Percentiles rank a stretch among this genome's conserved stretches.
These are phyloP conservation scores for Oreochromis spilurus DNA, from an alignment of 2,113 vertebrate genomes.

Conservation along the genomic window DNA sequence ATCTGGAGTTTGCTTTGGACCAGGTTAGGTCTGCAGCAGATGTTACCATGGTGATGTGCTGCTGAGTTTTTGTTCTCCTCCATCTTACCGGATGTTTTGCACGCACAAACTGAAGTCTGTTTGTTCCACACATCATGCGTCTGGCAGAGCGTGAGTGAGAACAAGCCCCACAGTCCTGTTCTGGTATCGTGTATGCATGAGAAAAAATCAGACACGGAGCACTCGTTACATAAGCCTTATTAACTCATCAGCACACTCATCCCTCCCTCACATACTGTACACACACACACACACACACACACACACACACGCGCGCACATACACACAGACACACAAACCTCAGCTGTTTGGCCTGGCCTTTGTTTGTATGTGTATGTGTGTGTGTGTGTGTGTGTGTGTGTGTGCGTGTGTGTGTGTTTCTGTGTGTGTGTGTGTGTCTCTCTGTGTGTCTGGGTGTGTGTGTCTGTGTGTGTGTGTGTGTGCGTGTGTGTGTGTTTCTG, in stretches of 20 bases:
- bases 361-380: too few relatives aligned
- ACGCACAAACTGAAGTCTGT: not conserved
- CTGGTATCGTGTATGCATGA: conserved; percentile 57
- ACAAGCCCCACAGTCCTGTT: not conserved
- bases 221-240: conserved; percentile 46
- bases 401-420: too few relatives aligned
- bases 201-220: conserved; percentile 21
- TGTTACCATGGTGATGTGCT: not conserved
- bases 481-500: too few relatives aligned
- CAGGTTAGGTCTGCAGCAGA: not conserved
- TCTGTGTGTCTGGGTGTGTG: too few relatives aligned
- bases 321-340: too few relatives aligned
- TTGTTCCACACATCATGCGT: conserved; percentile 9
- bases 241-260: not conserved
- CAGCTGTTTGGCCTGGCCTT: too few relatives aligned
- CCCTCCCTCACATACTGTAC: not conserved
- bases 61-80: not conserved
- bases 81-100: not conserved
- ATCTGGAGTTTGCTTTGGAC: not conserved
- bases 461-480: too few relatives aligned
- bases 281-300: not conserved
- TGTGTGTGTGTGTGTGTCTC: too few relatives aligned
- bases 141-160: not conserved
- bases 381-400: too few relatives aligned
- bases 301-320: not conserved